A percentile compares a stretch with the other conserved stretches of the same genome.
phyloP scores from a whole-genome alignment of 2,113 vertebrate genomes.

The Nesogale talazaci region DNA sequence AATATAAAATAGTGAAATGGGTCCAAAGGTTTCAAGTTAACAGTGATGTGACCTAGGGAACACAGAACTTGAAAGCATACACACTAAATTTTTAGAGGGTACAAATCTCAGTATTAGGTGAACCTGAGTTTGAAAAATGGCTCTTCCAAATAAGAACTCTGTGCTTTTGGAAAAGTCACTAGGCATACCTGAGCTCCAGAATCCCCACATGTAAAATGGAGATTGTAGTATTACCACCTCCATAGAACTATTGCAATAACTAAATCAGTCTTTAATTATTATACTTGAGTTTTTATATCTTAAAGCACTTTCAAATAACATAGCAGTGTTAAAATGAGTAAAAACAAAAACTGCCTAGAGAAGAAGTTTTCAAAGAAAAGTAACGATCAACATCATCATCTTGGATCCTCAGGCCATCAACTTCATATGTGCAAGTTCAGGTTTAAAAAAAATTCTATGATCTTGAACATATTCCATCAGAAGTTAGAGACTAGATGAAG shows the following conservation, averaged over 20 bases:
- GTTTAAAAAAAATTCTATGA: no score
- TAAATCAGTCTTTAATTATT: no score
- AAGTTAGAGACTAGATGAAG: no score
- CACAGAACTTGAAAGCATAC: neutral
- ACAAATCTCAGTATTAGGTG: neutral
- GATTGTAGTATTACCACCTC: neutral
- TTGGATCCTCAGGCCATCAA: neutral
- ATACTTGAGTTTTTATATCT: neutral
- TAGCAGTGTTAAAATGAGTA: neutral
- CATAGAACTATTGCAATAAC: no score
- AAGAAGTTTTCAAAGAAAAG: neutral
- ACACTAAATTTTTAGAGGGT: neutral
- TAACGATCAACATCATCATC: neutral
- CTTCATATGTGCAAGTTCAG: no score
- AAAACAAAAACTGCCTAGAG: neutral
- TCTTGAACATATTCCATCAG: no score
- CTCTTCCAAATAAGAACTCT: neutral
- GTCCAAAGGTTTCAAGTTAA: neutral
- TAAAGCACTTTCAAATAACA: neutral
- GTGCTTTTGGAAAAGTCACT: neutral
- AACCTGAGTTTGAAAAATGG: neutral
- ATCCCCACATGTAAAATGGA: neutral
- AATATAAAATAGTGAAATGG: neutral
- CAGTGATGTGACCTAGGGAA: neutral
- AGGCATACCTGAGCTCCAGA: neutral